Conservation (phyloP, 2,888 invertebrate species). For the Tenthredo notha region DNA sequence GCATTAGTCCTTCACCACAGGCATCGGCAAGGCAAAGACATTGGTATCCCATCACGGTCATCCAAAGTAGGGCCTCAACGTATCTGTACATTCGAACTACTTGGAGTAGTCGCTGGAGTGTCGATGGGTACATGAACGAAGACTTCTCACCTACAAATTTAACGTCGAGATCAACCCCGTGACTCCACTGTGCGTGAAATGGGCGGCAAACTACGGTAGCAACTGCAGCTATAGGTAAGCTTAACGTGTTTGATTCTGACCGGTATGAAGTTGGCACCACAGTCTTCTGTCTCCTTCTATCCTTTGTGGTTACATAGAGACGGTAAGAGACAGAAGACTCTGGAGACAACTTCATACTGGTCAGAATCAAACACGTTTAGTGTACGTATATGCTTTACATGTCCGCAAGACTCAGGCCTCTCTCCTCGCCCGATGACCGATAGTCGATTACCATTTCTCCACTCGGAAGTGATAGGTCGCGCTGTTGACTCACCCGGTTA, state of each 20-base stretch:
- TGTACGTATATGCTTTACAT: not conserved
- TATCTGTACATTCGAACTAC: not conserved
- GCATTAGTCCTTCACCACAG: not conserved
- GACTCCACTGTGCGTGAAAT: not conserved
- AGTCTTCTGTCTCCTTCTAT: no score
- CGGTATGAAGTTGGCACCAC: no score
- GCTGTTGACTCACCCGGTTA: not conserved
- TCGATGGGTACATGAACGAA: not conserved
- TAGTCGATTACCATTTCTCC: not conserved
- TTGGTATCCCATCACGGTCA: not conserved
- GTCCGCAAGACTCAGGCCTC: not conserved
- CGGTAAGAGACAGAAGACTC: no score
- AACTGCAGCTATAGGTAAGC: not conserved
- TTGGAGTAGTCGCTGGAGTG: not conserved
- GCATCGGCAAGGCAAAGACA: not conserved
- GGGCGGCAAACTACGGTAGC: not conserved
- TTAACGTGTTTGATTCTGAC: no score
- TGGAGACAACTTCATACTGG: no score
- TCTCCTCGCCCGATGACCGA: not conserved
- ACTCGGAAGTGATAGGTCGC: constrained; percentile 17
- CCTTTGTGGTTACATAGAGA: no score
- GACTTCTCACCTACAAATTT: not conserved
- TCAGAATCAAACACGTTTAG: no score
- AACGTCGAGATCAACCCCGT: not conserved
- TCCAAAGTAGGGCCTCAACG: not conserved